Evolutionary conservation across 2,797 vertebrate species (phyloP).

Genomic region (Austrolebias charrua): DNA sequence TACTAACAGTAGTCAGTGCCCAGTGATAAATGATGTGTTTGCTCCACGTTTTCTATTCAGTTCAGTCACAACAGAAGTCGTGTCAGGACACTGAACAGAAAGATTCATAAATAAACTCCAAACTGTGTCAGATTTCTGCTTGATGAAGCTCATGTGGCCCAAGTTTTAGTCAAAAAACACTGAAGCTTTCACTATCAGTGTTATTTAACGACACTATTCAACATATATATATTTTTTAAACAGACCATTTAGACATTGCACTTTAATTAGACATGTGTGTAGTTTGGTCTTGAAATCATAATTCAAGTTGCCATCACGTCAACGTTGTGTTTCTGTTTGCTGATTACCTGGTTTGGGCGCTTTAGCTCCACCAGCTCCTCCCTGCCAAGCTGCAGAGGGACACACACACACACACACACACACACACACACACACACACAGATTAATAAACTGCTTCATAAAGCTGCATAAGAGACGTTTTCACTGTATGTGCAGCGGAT

Average conservation of each 20-base stretch:
- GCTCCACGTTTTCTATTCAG: no score
- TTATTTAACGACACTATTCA: no score
- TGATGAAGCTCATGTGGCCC: conserved; percentile 4
- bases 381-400: conserved; percentile 57
- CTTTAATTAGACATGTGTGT: background rate
- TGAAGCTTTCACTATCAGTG: background rate
- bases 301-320: background rate
- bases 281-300: background rate
- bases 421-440: conserved; percentile 54
- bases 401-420: conserved; percentile 53
- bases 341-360: conserved; percentile 77
- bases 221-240: no score
- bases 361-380: conserved; percentile 66
- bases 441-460: conserved; percentile 14
- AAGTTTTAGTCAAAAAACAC: background rate
- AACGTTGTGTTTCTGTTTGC: background rate
- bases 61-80: no score
- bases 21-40: conserved; percentile 34
- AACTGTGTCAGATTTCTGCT: conserved; percentile 16
- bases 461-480: background rate
- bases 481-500: background rate
- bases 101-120: conserved; percentile 17
- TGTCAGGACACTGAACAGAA: no score
- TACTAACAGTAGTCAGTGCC: conserved; percentile 33
- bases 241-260: no score